Base-by-base conservation (phyloP, 2,797 vertebrate genomes). In the Sebastes iracundus region DNA sequence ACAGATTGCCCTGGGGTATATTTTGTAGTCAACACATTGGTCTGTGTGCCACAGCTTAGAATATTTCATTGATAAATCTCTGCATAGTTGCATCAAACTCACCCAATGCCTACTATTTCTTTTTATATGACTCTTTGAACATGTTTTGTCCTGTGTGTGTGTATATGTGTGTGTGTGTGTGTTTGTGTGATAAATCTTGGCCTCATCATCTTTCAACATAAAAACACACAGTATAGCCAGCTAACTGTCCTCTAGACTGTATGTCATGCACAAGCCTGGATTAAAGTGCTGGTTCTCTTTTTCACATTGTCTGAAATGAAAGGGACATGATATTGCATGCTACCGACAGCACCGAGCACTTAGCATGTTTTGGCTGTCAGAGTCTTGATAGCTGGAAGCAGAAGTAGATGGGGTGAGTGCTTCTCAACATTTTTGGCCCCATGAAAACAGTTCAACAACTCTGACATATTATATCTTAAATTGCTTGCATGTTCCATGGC, bases 231-330 rank as follows among this genome's bases (percentile, higher is more conserved):
- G 67, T 32, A 35, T 3, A 60, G n/a, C 42, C 23, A 77, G 56
- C 33, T 71, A 35, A 71, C 52, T 3, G 9, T 63, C 20, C 46
- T 55, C 52, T 2, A 7, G 52, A 84, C 59, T 68, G 25, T 20
- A 27, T 70, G 46, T 62, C 46, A 65, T 55, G 55, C 32, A 64
- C 28, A 25, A 64, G 32, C 63, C 33, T 49, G 42, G 49, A 71
- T 62, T 52, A 58, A 79, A 86, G 79, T 74, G 56, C 22, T 46
- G 56, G 23, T 80, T 71, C 49, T 79, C 72, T 62, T 72, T 85
- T 85, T 38, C 33, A 67, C 22, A 64, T 72, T 22, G 66, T 78
- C 67, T 76, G 22, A 63, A 71, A 71, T 59, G 53, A 85, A 77
- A 75, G 16, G 4, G 59, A 64, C 32, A 82, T 61, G 55, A 65